Conservation (phyloP, 2,113 vertebrate species). For the Calidris pugnax region DNA sequence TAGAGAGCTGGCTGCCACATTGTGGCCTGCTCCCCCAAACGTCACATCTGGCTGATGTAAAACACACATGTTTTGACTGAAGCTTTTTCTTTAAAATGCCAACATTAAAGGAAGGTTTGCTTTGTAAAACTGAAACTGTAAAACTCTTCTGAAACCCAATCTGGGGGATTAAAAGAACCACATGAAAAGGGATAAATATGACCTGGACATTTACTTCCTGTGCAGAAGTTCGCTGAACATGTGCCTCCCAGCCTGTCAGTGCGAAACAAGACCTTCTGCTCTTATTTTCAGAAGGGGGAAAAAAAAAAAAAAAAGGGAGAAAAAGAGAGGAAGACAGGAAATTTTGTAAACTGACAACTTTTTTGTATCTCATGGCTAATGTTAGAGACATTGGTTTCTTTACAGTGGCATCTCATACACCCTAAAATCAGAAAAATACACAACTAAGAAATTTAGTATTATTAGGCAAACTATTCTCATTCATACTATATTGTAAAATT, state of each 20-base stretch:
- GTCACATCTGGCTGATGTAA: conserved; percentile 90
- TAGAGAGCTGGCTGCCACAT: conserved; percentile 75
- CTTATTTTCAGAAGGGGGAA: neutral
- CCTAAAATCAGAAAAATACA: neutral
- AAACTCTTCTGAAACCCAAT: conserved; percentile 85
- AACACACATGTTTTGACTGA: conserved; percentile 93
- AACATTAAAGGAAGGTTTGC: conserved; percentile 95
- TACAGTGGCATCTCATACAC: neutral
- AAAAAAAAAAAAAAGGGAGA: neutral
- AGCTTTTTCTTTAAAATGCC: conserved; percentile 82
- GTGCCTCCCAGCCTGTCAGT: conserved; percentile 83
- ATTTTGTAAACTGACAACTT: conserved; percentile 2
- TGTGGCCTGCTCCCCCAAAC: conserved; percentile 57
- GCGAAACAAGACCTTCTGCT: conserved; percentile 56
- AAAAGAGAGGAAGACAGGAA: conserved; percentile 2
- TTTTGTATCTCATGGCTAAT: neutral
- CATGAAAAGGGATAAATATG: conserved; percentile 86
- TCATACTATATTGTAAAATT: neutral
- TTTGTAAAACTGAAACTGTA: conserved; percentile 89
- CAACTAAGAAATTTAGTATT: neutral
- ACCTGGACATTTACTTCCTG: conserved; percentile 93
- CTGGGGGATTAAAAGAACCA: conserved; percentile 91
- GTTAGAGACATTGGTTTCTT: neutral
- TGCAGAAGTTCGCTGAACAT: conserved; percentile 89
- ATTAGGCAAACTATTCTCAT: neutral